Evolutionary conservation across 2,113 vertebrate genomes (phyloP).

Genomic region (Bambusicola thoracicus): DNA sequence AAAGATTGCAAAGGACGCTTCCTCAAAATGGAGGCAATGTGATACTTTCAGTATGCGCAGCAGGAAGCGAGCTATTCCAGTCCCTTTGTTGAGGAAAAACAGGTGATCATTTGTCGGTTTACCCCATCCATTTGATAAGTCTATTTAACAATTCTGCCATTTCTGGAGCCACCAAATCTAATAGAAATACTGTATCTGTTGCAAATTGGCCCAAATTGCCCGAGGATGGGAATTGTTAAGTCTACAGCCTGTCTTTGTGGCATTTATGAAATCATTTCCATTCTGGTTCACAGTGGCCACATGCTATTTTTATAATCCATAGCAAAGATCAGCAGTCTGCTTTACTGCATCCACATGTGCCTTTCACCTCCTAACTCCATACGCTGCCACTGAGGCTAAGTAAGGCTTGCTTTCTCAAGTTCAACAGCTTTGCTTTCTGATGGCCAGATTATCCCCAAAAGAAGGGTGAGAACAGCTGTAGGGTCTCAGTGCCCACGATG

Average conservation of each 20-base stretch:
- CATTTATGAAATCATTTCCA: not conserved
- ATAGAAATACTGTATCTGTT: not conserved
- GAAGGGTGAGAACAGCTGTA: accelerated
- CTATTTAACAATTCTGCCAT: not conserved
- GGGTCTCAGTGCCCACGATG: accelerated
- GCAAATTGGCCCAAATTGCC: not conserved
- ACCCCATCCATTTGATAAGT: not conserved
- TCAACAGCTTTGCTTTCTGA: not conserved
- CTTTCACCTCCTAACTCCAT: not conserved
- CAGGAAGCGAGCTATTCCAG: not conserved
- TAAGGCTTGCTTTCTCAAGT: not conserved
- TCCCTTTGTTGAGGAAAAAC: not conserved
- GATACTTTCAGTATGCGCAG: not conserved
- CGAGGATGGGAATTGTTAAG: not conserved
- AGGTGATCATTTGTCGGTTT: not conserved
- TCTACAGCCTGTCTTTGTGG: not conserved
- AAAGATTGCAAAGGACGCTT: constrained; percentile 27
- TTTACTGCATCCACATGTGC: not conserved
- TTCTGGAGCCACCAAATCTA: not conserved
- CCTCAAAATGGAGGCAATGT: not conserved
- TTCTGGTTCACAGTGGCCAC: not conserved
- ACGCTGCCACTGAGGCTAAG: not conserved
- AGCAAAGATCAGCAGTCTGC: not conserved
- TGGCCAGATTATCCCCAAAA: not conserved
- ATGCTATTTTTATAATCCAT: not conserved